These are phyloP conservation scores for Globodera rostochiensis DNA, from an alignment of 1,140 invertebrate species.

Conservation along the genomic window DNA sequence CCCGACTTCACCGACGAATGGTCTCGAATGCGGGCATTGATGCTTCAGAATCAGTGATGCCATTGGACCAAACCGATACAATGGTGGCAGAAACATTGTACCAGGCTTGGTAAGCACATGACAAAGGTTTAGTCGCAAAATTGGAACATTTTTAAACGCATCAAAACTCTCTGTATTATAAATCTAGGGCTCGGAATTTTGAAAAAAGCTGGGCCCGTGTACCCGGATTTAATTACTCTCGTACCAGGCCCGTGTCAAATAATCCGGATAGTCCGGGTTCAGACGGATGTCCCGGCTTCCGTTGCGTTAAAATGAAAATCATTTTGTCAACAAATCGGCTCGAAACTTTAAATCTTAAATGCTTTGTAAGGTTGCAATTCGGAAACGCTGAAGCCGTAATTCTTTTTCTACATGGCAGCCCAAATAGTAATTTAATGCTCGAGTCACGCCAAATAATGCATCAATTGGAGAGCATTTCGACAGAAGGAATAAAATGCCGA, in stretches of 20 bases:
- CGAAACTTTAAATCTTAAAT: too few species aligned
- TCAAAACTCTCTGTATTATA: too few species aligned
- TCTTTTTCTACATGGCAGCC: not conserved
- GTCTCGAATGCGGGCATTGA: not conserved
- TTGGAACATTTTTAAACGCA: too few species aligned
- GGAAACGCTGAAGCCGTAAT: not conserved
- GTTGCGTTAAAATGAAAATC: too few species aligned
- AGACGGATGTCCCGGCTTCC: too few species aligned
- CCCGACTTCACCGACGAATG: not conserved
- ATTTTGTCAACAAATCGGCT: too few species aligned
- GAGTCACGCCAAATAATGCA: not conserved
- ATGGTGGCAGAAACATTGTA: not conserved
- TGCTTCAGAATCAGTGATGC: not conserved
- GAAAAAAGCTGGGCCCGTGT: too few species aligned
- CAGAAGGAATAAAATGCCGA: not conserved
- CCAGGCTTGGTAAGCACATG: not conserved
- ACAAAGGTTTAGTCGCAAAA: too few species aligned
- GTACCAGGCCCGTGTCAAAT: too few species aligned
- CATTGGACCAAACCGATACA: not conserved
- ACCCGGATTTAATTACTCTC: too few species aligned
- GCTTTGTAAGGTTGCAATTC: not conserved
- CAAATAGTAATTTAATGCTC: not conserved
- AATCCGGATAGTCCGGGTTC: too few species aligned
- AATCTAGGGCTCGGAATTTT: too few species aligned
- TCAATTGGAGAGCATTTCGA: not conserved